phyloP scores from a whole-genome alignment of 2,113 vertebrate genomes.

The Charadrius vociferus region DNA sequence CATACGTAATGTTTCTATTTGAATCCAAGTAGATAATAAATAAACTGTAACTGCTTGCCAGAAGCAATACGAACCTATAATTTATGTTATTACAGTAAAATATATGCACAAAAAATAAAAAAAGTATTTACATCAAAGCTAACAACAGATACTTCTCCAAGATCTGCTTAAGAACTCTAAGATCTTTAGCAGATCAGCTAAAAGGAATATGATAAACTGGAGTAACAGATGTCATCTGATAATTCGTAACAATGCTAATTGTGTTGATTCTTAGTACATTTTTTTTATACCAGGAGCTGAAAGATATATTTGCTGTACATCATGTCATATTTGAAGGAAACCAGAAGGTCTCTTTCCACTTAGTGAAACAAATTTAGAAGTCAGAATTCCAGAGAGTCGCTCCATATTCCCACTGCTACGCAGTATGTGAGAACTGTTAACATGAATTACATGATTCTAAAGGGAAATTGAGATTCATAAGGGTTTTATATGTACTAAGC shows the following conservation, averaged over 20 bases:
- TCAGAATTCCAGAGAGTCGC: neutral
- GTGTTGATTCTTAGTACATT: neutral
- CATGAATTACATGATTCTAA: neutral
- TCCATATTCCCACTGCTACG: neutral
- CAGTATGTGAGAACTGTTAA: neutral
- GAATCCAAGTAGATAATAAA: neutral
- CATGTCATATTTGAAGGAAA: neutral
- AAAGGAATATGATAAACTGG: neutral
- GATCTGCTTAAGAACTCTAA: neutral
- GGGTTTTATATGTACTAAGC: neutral
- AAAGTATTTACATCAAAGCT: neutral
- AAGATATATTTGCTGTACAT: neutral
- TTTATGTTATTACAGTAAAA: neutral
- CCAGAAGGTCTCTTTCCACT: neutral
- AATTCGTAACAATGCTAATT: neutral
- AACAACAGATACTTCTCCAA: neutral
- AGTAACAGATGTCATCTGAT: neutral
- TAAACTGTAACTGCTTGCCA: neutral
- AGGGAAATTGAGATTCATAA: neutral
- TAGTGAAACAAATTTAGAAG: neutral
- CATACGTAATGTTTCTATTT: neutral
- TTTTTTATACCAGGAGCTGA: neutral
- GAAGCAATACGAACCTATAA: neutral
- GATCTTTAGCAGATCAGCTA: neutral
- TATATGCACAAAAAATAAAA: neutral